Evolutionary conservation across 2,797 vertebrate species (phyloP).

Genomic region (Sebastes hopkinsi): DNA sequence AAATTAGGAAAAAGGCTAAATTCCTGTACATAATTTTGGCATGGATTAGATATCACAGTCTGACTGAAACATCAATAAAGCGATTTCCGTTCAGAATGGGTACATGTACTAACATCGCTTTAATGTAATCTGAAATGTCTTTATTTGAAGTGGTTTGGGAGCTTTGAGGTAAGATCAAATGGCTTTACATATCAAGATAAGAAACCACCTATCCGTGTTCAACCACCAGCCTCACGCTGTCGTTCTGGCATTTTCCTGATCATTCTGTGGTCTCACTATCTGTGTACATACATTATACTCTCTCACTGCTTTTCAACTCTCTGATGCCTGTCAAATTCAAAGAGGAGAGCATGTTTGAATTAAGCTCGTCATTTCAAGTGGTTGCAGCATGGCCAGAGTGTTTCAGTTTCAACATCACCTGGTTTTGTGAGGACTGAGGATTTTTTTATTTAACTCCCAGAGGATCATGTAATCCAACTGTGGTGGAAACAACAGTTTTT

Average conservation of each 20-base stretch:
- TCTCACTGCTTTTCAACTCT: slow-evolving; percentile 1
- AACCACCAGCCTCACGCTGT: slow-evolving; percentile 8
- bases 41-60: not conserved
- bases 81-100: slow-evolving; percentile 21
- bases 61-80: slow-evolving; percentile 32
- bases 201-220: slow-evolving; percentile 34
- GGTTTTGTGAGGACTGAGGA: not conserved
- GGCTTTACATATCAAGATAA: slow-evolving; percentile 45
- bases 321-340: not conserved
- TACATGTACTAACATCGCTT: slow-evolving; percentile 23
- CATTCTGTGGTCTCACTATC: slow-evolving; percentile 13
- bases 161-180: slow-evolving; percentile 60
- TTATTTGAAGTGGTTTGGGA: slow-evolving; percentile 43
- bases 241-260: slow-evolving; percentile 34
- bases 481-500: not conserved
- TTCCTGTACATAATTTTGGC: not conserved
- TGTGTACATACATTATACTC: slow-evolving; percentile 10
- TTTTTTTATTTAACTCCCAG: not conserved
- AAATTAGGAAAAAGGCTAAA: not conserved
- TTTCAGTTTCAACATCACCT: not conserved
- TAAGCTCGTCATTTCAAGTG: slow-evolving; percentile 12
- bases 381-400: not conserved
- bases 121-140: slow-evolving; percentile 43
- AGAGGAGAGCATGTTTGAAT: slow-evolving; percentile 22
- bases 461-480: not conserved